These are phyloP conservation scores for Pantherophis alleghaniensis DNA, from an alignment of 2,797 vertebrate species.

Conservation along the genomic window DNA sequence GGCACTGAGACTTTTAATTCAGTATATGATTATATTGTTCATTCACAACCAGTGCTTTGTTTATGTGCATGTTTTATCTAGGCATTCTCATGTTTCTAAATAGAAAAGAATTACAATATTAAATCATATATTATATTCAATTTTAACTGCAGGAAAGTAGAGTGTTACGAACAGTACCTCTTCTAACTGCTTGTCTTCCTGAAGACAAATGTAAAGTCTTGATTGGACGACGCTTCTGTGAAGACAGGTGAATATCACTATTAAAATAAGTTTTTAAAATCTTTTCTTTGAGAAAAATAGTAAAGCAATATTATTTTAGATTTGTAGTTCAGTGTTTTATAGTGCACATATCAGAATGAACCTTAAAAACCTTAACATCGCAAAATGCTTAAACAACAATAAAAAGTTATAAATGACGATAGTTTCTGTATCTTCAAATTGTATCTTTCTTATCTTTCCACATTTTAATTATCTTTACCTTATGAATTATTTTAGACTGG, in stretches of 20 bases:
- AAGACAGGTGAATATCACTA: slow-evolving; percentile 82
- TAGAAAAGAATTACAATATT: slow-evolving; percentile 29
- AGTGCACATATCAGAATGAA: background rate
- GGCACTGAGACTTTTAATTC: background rate
- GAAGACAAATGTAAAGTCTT: slow-evolving; percentile 88
- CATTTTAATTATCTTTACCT: background rate
- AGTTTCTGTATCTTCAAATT: slow-evolving; percentile 5
- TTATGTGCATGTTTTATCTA: background rate
- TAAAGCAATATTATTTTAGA: background rate
- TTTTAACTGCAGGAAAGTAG: slow-evolving; percentile 82
- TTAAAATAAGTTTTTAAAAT: background rate
- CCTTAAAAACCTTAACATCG: background rate
- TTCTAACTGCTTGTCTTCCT: slow-evolving; percentile 90
- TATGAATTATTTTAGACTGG: background rate
- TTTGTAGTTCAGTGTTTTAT: background rate
- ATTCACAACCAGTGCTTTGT: background rate
- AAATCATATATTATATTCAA: slow-evolving; percentile 32
- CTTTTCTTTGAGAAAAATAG: background rate
- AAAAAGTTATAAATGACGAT: background rate
- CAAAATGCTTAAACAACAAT: background rate
- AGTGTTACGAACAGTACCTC: slow-evolving; percentile 91
- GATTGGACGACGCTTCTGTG: slow-evolving; percentile 89
- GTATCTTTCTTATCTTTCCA: background rate
- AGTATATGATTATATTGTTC: background rate
- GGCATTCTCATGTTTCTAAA: background rate